These are phyloP conservation scores for Pithys albifrons DNA, from an alignment of 2,113 vertebrate genomes.

Conservation along the genomic window DNA sequence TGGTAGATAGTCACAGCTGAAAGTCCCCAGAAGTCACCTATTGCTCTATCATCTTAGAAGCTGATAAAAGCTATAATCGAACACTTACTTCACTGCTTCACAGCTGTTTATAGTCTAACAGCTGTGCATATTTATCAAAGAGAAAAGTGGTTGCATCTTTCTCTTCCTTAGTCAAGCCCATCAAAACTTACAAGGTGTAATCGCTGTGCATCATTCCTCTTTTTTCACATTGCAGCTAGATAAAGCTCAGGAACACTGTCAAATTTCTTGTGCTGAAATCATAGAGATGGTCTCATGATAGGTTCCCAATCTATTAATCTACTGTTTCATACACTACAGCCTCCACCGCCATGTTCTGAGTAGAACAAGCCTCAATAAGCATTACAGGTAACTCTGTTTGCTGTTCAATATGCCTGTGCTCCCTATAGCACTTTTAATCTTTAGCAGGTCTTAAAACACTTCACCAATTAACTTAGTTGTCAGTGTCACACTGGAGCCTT, in stretches of 20 bases:
- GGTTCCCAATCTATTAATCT: background rate
- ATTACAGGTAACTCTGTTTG: background rate
- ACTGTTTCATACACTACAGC: background rate
- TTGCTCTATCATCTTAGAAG: background rate
- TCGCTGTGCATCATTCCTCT: background rate
- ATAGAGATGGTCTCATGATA: background rate
- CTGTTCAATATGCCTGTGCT: background rate
- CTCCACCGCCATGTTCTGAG: accelerated
- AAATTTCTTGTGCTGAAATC: background rate
- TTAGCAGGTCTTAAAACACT: background rate
- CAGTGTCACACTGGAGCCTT: background rate
- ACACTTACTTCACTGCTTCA: background rate
- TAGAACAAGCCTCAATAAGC: background rate
- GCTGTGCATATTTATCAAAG: background rate
- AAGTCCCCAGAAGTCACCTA: background rate
- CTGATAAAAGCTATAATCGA: background rate
- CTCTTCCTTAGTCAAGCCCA: background rate
- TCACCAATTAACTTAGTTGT: background rate
- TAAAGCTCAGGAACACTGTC: background rate
- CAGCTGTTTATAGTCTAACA: background rate
- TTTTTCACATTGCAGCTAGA: background rate
- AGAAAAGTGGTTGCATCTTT: background rate
- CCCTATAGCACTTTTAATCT: background rate
- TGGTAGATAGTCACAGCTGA: background rate
- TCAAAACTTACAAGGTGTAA: background rate